Base-by-base conservation (phyloP, 2,888 invertebrate genomes). In the Prosapia bicincta region DNA sequence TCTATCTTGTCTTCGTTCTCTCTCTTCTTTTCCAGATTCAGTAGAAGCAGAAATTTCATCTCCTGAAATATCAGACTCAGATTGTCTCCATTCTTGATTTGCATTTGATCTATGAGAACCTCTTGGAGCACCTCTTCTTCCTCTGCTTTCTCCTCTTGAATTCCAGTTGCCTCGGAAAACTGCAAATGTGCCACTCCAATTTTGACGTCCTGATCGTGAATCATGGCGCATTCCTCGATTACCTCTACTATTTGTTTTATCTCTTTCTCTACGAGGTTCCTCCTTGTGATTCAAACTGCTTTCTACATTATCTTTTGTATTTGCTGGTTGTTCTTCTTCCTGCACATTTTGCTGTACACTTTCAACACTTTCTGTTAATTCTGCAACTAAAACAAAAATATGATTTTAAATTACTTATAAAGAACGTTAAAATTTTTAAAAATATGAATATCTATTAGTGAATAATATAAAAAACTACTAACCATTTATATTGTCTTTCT, bases 21-120 rank as follows among this genome's bases (percentile, higher is more conserved):
- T 80, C 84, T 89, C 84, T 85, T 88, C 83, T 87, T 89, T 84
- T 83, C 86, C 84, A 84, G 88, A 85, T 83, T 90, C 84, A 81
- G 88, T 83, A 81, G 90, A 80, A 82, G 87, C 88, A 26, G 87
- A 89, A 26, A 89, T 86, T 79, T 92, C 92, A 78, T 93, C 94
- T 1, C 90, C 91, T 25, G 93, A 92, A 43, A 90, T 90, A 81
- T 93, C 93, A 0, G 93, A 93, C 82, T 93, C 94, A 15, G 80
- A 78, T 9, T 71, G 76, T 20, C 28, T 66, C 69, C 69, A 69
- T 20, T 26, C 71, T 38, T n/a, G 43, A 15, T 23, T 73, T 72
- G n/a, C 26, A 32, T 75, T 69, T 1, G 71, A 28, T 9, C 68
- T 23, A 7, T 72, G 69, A 24, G 71, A 74, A 20, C 43, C 66